phyloP scores from a whole-genome alignment of 2,113 vertebrate species.

The Nipponia nippon region DNA sequence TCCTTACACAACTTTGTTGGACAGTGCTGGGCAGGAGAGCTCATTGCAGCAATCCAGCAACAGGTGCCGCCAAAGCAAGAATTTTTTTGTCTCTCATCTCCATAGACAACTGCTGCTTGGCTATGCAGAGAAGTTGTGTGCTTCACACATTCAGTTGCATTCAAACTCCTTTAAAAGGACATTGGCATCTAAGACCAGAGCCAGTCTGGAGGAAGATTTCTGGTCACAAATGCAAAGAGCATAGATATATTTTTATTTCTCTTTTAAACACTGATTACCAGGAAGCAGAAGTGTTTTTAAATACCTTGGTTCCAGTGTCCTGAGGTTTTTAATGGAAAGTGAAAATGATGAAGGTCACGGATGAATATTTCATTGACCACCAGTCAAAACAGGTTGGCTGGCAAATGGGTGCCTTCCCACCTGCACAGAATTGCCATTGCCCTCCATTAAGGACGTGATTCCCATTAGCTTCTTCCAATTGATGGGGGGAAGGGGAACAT shows the following conservation, averaged over 20 bases:
- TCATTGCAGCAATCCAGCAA: neutral
- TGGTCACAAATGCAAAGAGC: neutral
- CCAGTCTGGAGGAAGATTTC: neutral
- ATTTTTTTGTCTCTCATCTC: neutral
- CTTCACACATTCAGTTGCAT: neutral
- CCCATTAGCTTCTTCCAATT: neutral
- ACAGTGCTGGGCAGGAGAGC: neutral
- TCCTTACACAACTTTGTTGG: neutral
- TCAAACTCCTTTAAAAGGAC: neutral
- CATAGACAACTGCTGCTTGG: neutral
- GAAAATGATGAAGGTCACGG: neutral
- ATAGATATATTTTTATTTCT: neutral
- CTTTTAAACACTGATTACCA: neutral
- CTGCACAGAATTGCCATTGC: neutral
- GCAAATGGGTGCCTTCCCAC: neutral
- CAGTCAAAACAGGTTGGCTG: neutral
- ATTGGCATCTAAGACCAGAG: neutral
- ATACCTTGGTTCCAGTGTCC: neutral
- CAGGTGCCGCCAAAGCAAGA: neutral
- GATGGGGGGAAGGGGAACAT: conserved; percentile 8
- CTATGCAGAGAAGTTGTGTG: neutral
- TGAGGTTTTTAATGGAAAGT: conserved; percentile 5
- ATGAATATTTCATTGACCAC: conserved; percentile 40
- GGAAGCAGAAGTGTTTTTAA: neutral
- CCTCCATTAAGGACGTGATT: conserved; percentile 19